phyloP scores from a whole-genome alignment of 2,113 vertebrate genomes.

The Mobula birostris region DNA sequence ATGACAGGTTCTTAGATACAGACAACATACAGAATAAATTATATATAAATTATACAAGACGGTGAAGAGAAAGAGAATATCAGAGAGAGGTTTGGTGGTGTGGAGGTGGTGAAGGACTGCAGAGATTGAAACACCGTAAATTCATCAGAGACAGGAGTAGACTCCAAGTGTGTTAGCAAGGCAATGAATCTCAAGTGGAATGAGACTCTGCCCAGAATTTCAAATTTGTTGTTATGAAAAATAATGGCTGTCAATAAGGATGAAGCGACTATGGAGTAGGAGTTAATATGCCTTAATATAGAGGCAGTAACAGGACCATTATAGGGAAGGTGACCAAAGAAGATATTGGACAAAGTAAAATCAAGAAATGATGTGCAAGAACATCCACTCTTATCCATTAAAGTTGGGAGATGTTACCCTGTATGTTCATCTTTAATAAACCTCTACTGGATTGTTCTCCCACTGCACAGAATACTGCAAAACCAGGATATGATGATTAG shows the following conservation, averaged over 20 bases:
- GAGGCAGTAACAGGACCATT: background rate
- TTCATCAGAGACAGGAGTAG: background rate
- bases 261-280: background rate
- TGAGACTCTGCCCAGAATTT: background rate
- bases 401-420: background rate
- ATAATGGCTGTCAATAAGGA: too few relatives aligned
- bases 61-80: too few relatives aligned
- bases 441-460: too few relatives aligned
- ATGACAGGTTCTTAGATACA: too few relatives aligned
- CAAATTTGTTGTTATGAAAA: background rate
- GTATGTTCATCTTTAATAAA: background rate
- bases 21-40: too few relatives aligned
- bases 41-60: too few relatives aligned
- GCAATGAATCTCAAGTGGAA: background rate
- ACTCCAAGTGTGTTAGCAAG: constrained; percentile 20
- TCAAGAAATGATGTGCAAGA: background rate
- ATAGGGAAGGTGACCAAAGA: background rate
- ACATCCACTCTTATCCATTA: background rate
- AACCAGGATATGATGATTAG: too few relatives aligned
- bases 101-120: too few relatives aligned
- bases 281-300: background rate
- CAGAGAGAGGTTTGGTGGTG: too few relatives aligned
- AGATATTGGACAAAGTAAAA: background rate
- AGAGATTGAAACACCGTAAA: too few relatives aligned
- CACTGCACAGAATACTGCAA: too few relatives aligned